Evolutionary conservation across 2,888 invertebrate species (phyloP).

Genomic region (Hirtodrosophila trivittata): DNA sequence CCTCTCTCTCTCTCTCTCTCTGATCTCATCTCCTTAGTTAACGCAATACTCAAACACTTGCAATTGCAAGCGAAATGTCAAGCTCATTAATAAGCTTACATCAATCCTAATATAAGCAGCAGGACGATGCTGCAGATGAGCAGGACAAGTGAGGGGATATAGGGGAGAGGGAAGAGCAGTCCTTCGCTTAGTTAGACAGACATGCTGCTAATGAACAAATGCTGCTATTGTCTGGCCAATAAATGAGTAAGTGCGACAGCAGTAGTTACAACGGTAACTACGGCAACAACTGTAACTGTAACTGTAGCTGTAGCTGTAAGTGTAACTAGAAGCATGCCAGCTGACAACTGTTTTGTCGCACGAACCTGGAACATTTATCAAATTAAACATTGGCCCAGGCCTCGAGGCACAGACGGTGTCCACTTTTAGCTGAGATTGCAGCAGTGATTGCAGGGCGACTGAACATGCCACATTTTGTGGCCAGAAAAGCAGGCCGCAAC

Average conservation of each 20-base stretch:
- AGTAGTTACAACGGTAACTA: slow-evolving; percentile 1
- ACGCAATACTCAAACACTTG: slow-evolving; percentile 27
- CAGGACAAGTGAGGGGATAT: not conserved
- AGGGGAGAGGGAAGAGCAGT: not conserved
- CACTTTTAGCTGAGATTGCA: slow-evolving; percentile 54
- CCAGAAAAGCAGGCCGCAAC: too few species aligned
- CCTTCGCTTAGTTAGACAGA: slow-evolving; percentile 22
- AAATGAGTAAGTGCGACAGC: slow-evolving; percentile 49
- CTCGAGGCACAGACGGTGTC: slow-evolving; percentile 1
- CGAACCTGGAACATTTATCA: slow-evolving; percentile 71
- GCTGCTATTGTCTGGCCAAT: slow-evolving; percentile 53
- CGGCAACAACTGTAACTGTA: not conserved
- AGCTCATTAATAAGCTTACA: slow-evolving; percentile 62
- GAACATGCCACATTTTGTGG: slow-evolving; percentile 28
- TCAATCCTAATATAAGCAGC: slow-evolving; percentile 57
- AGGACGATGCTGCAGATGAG: slow-evolving; percentile 5
- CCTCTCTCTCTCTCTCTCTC: slow-evolving; percentile 1
- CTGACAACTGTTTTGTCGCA: slow-evolving; percentile 74
- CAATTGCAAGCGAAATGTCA: slow-evolving; percentile 33
- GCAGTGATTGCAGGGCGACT: slow-evolving; percentile 55
- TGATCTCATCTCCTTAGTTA: slow-evolving; percentile 17
- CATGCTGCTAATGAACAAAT: slow-evolving; percentile 57
- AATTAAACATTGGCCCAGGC: slow-evolving; percentile 64
- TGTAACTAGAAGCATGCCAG: slow-evolving; percentile 41
- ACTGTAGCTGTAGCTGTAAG: too few species aligned